These are phyloP conservation scores for Galerucella pusilla DNA, from an alignment of 2,888 invertebrate genomes.

Conservation along the genomic window DNA sequence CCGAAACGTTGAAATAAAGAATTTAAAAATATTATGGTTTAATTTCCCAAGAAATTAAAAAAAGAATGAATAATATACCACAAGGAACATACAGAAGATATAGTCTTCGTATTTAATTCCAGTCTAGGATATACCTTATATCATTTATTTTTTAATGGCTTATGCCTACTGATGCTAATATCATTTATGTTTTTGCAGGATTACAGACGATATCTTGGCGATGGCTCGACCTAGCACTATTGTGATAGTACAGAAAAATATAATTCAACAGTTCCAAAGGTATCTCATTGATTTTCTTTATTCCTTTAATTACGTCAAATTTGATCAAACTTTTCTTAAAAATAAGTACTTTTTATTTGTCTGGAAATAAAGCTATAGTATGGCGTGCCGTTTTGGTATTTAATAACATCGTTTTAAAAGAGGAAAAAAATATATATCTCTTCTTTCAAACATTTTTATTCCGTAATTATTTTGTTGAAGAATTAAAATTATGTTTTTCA, in stretches of 20 bases:
- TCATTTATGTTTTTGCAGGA: conserved; percentile 70
- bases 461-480: too few species aligned
- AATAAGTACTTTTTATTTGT: background rate
- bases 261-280: conserved; percentile 84
- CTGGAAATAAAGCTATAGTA: too few species aligned
- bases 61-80: too few species aligned
- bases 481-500: too few species aligned
- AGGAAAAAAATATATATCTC: too few species aligned
- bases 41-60: too few species aligned
- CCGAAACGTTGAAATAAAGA: too few species aligned
- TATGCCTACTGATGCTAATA: background rate
- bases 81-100: too few species aligned
- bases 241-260: conserved; percentile 78
- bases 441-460: too few species aligned
- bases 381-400: too few species aligned
- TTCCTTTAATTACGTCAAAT: conserved; percentile 15
- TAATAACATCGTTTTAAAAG: too few species aligned
- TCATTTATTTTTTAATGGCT: background rate
- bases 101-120: background rate
- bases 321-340: background rate
- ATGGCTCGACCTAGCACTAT: conserved; percentile 88
- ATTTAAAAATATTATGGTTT: too few species aligned
- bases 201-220: conserved; percentile 88
- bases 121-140: background rate
- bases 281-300: conserved; percentile 51